Percentiles rank a stretch among this genome's conserved stretches.
Evolutionary conservation across 2,113 vertebrate species (phyloP).

Genomic region (Malurus melanocephalus): DNA sequence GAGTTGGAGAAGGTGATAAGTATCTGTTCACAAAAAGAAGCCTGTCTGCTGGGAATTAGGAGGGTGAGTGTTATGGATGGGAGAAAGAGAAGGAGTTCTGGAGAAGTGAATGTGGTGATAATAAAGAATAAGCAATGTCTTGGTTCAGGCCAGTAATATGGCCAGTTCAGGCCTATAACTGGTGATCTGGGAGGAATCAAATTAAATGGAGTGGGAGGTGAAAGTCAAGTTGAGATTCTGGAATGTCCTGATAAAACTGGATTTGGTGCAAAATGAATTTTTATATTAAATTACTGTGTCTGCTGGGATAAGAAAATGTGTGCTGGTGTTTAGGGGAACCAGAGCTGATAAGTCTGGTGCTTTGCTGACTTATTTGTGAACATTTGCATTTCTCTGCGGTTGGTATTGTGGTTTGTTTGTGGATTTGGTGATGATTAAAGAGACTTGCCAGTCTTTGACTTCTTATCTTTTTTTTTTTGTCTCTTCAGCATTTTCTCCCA

Average conservation of each 20-base stretch:
- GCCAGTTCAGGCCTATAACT: not conserved
- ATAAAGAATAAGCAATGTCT: not conserved
- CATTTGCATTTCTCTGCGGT: not conserved
- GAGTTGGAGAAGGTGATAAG: not conserved
- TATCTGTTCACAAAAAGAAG: not conserved
- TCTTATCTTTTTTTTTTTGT: not conserved
- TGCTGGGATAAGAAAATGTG: not conserved
- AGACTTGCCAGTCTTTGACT: not conserved
- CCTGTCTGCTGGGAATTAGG: not conserved
- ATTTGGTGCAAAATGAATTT: not conserved
- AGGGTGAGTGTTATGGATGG: not conserved
- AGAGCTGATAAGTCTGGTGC: not conserved
- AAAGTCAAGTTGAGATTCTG: not conserved
- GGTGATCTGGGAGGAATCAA: not conserved
- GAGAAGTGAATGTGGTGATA: not conserved
- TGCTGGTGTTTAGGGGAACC: not conserved
- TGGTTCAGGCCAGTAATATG: too few relatives aligned
- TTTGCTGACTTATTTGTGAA: not conserved
- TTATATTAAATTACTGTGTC: not conserved
- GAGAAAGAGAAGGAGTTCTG: not conserved
- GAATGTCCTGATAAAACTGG: not conserved
- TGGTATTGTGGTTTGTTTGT: not conserved
- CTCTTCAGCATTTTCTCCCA: constrained; percentile 85
- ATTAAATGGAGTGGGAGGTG: not conserved
- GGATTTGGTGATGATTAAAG: not conserved